Evolutionary conservation across 2,888 invertebrate species (phyloP).

Genomic region (Synergus laeviventris): DNA sequence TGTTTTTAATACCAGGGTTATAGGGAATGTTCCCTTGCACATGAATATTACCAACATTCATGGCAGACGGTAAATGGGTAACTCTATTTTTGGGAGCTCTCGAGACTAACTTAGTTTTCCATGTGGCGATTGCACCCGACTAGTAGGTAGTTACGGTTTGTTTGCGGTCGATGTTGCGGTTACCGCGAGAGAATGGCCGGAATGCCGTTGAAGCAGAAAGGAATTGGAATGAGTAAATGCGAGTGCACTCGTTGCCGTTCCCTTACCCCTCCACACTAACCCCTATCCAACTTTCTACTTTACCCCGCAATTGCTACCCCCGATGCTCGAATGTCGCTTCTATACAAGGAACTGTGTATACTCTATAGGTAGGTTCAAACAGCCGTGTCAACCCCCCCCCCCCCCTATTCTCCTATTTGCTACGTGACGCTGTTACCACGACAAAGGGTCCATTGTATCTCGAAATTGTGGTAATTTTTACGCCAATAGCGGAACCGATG

Average conservation of each 20-base stretch:
- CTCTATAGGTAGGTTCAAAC: conserved; percentile 1
- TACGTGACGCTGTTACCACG: conserved; percentile 51
- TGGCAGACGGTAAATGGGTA: conserved; percentile 28
- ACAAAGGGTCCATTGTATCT: conserved; percentile 59
- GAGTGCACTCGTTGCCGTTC: conserved; percentile 46
- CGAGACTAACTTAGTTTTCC: conserved; percentile 39
- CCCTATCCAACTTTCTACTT: conserved; percentile 42
- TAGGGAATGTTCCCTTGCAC: conserved; percentile 17
- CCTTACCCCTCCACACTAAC: conserved; percentile 29
- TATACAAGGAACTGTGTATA: conserved; percentile 40
- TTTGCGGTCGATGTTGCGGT: conserved; percentile 48
- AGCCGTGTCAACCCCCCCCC: conserved; percentile 7
- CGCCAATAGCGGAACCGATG: conserved; percentile 47
- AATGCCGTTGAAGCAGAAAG: conserved; percentile 46
- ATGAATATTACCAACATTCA: conserved; percentile 37
- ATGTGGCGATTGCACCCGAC: conserved; percentile 39
- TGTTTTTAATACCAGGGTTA: conserved; percentile 20
- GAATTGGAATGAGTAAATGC: conserved; percentile 49
- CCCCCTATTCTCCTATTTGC: neutral
- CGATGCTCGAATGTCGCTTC: conserved; percentile 45
- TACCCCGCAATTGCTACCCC: conserved; percentile 41
- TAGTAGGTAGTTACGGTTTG: conserved; percentile 47
- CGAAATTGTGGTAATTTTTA: conserved; percentile 59
- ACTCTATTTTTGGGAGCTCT: conserved; percentile 34
- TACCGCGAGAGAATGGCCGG: conserved; percentile 50